Conservation (phyloP, 2,113 vertebrate species). For the Mesocricetus auratus region DNA sequence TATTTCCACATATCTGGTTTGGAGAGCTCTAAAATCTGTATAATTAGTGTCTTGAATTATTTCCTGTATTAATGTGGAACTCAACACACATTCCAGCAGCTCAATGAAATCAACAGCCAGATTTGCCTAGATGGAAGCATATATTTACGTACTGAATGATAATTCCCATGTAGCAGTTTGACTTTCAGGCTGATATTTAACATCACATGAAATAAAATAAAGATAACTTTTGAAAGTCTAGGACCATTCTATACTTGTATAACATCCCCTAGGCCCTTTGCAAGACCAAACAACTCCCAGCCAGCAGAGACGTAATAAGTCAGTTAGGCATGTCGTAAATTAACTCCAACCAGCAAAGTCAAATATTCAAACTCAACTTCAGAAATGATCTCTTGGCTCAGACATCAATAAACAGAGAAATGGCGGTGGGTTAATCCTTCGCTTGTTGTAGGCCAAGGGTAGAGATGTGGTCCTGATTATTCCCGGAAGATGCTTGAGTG, state of each 20-base stretch:
- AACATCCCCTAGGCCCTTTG: not conserved
- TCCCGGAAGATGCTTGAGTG: not conserved
- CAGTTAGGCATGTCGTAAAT: constrained; percentile 15
- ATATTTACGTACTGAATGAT: constrained; percentile 46
- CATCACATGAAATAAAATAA: not conserved
- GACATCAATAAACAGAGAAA: constrained; percentile 62
- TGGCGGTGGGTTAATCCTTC: constrained; percentile 33
- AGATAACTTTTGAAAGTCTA: constrained; percentile 5
- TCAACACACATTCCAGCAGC: constrained; percentile 16
- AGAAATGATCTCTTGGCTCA: constrained; percentile 65
- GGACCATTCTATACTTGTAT: not conserved
- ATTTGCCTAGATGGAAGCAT: not conserved
- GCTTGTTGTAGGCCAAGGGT: constrained; percentile 21
- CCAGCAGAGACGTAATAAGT: constrained; percentile 18
- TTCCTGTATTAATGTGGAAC: constrained; percentile 30
- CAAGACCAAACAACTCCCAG: constrained; percentile 17
- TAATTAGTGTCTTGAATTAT: constrained; percentile 47
- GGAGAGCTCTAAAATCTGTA: constrained; percentile 8
- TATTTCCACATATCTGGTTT: constrained; percentile 34
- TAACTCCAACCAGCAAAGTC: constrained; percentile 49
- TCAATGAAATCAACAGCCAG: not conserved
- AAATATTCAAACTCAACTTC: constrained; percentile 57
- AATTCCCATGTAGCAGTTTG: not conserved
- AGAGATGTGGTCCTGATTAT: constrained; percentile 6
- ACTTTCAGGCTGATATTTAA: constrained; percentile 49